Conservation (phyloP, 2,797 vertebrate species). For the Margarornis squamiger region DNA sequence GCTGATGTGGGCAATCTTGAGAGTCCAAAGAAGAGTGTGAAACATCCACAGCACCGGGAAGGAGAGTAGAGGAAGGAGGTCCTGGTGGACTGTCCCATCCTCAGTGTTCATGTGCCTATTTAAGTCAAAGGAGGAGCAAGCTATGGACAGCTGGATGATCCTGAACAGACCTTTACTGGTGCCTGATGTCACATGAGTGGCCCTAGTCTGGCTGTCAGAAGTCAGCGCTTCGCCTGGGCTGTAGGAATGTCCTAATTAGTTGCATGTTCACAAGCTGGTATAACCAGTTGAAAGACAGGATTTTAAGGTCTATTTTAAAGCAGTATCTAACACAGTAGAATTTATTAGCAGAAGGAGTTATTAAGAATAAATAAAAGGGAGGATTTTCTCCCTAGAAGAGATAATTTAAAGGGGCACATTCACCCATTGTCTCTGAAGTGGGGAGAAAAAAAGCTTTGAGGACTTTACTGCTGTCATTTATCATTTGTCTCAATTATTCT, state of each 20-base stretch:
- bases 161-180: not conserved
- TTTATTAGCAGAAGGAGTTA: not conserved
- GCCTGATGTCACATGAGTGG: not conserved
- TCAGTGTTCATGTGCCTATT: not conserved
- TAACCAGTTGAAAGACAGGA: not conserved
- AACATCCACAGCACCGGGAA: fast-evolving
- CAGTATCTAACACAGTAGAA: not conserved
- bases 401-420: not conserved
- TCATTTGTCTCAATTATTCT: not conserved
- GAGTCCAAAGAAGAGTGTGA: not conserved
- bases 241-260: not conserved
- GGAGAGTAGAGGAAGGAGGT: not conserved
- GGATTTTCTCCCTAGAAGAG: not conserved
- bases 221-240: not conserved
- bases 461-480: not conserved
- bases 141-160: not conserved
- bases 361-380: not conserved
- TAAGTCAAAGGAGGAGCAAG: not conserved
- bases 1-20: not conserved
- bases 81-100: not conserved
- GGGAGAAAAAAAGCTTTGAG: not conserved
- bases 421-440: not conserved
- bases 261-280: not conserved
- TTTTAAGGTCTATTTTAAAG: not conserved
- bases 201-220: not conserved